Evolutionary conservation across 2,888 invertebrate genomes (phyloP), one percentile per base, ranked within the genome.

Genomic region (Leptopterna dolabrata): DNA sequence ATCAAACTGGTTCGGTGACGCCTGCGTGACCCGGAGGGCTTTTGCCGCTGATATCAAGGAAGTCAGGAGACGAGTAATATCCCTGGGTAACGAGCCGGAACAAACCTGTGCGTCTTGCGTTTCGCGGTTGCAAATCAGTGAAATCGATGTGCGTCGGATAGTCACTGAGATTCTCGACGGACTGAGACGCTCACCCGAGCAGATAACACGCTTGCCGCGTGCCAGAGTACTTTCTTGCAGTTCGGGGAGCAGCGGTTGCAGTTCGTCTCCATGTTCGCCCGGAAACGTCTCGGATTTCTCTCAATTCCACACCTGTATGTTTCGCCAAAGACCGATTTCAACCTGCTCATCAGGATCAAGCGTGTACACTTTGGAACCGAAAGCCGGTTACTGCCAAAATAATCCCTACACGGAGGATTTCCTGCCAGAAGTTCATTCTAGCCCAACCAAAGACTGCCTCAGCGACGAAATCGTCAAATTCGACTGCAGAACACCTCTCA

Each of bases 61-160:
- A 63, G 27, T 63, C 63, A 63, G 63, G 63, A 63, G 63, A 24
- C 19, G 63, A 63, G 63, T 63, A 24, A 24, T 63, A 24, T 63
- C 63, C 24, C 19, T 27, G 27, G 63, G 63, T 24, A 63, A 0
- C 63, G 63, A 63, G 63, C 24, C 63, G 63, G 63, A 63, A 63
- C 63, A 63, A 63, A 63, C 63, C 24, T 51, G 51, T 51, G n/a
- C n/a, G n/a, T 24, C 24, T 11, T 63, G 63, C 63, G 24, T 63
- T 24, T 63, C 63, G 24, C 63, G 63, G 11, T 43, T 78, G 45
- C 78, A 43, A 36, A 78, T 78, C 27, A 78, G 78, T 43, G 78
- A 78, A 43, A 45, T 78, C 45, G 78, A 78, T 43, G 41, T 78
- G 78, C 78, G 78, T 63, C 63, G 63, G 41, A 73, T 73, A 14